Base-by-base conservation (phyloP, 2,888 invertebrate genomes). In the Drosophila quasianomalipes region DNA sequence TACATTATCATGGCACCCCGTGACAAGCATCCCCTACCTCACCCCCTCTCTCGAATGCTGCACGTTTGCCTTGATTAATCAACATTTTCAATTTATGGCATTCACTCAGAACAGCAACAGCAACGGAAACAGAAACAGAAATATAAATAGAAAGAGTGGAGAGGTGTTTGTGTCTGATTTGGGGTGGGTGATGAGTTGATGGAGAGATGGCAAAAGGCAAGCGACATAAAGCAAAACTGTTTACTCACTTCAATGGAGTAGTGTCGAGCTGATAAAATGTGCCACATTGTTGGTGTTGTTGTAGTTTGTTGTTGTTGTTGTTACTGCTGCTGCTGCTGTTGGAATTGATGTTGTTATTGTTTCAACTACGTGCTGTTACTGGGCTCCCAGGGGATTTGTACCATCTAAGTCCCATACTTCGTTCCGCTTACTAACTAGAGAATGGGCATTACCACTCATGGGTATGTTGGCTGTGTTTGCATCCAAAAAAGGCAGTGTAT, bases 31-130 rank as follows among this genome's bases (percentile, higher is more conserved):
- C 16, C 30, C 53, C 30, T 19, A 44, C 30, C 52, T 14, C 10
- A 28, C 33, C n/a, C 37, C 47, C 65, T 19, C 37, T 44, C 65
- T 33, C 30, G 55, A 33, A 26, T 59, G 62, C 67, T 37, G 64
- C 75, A 72, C 75, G 84, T 81, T 86, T 74, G 72, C 79, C 71
- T 83, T 85, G 89, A 88, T 85, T 90, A 85, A 90, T 90, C 85
- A 90, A 85, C 90, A 77, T 85, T 89, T 85, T 87, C 85, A 89
- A 85, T 85, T 89, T 85, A 89, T 89, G 88, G 79, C 74, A 68
- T 62, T 74, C 78, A 77, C 55, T 79, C 76, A 64, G 59, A 60
- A 58, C 52, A 16, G 64, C 62, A 59, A 68, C 68, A 78, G 64
- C 49, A 28, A 47, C 47, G 22, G 58, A 47, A 62, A 63, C 53